Evolutionary conservation across 2,113 vertebrate species (phyloP).

Genomic region (Alethe diademata): DNA sequence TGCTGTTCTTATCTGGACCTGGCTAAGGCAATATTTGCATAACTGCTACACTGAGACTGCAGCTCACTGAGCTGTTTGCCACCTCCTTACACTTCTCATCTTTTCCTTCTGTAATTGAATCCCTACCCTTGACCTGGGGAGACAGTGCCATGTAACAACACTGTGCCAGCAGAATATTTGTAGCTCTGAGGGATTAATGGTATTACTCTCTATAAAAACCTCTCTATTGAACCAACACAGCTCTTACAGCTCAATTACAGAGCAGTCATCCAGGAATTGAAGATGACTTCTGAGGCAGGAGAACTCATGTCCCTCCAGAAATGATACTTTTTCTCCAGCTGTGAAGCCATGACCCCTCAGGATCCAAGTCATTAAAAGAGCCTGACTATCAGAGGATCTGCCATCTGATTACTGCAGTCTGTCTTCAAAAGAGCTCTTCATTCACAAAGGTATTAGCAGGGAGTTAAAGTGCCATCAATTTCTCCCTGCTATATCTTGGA

Average conservation of each 20-base stretch:
- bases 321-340: not conserved
- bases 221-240: slow-evolving; percentile 11
- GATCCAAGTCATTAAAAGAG: slow-evolving; percentile 23
- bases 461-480: slow-evolving; percentile 9
- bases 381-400: not conserved
- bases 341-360: not conserved
- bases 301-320: slow-evolving; percentile 15
- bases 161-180: slow-evolving; percentile 28
- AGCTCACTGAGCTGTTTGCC: not conserved
- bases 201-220: not conserved
- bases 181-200: slow-evolving; percentile 20
- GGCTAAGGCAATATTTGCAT: not conserved
- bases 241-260: slow-evolving; percentile 57
- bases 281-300: slow-evolving; percentile 43
- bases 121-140: not conserved
- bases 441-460: slow-evolving; percentile 3
- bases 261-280: slow-evolving; percentile 40
- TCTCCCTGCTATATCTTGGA: not conserved
- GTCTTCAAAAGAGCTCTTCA: slow-evolving; percentile 12
- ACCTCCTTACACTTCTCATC: not conserved
- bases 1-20: not conserved
- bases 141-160: not conserved
- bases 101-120: slow-evolving; percentile 16
- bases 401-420: not conserved
- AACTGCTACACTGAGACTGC: not conserved